Evolutionary conservation across 1,140 invertebrate genomes (phyloP).

Genomic region (Drosophila orena): DNA sequence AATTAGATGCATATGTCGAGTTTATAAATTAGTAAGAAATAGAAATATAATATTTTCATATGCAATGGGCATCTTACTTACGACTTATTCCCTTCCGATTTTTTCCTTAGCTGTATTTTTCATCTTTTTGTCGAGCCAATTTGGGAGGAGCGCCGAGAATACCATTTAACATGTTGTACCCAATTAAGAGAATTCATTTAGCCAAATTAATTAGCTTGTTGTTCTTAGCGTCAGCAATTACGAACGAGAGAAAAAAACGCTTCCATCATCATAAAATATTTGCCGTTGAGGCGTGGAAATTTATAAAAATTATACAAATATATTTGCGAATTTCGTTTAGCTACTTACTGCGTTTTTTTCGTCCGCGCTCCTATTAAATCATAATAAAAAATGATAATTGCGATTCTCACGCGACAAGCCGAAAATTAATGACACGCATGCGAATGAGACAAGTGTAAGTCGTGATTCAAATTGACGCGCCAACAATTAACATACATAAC

Average conservation of each 20-base stretch:
- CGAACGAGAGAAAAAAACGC: slow-evolving; percentile 76
- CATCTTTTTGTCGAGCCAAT: slow-evolving; percentile 1
- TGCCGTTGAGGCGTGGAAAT: slow-evolving; percentile 78
- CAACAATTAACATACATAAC: slow-evolving; percentile 81
- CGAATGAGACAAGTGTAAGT: slow-evolving; percentile 78
- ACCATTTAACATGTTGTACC: slow-evolving; percentile 78
- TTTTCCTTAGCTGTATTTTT: neutral
- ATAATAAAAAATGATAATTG: slow-evolving; percentile 83
- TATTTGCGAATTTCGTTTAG: slow-evolving; percentile 25
- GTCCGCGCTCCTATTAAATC: slow-evolving; percentile 64
- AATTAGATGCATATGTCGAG: slow-evolving; percentile 7
- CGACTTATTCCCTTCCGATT: neutral
- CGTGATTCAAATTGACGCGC: slow-evolving; percentile 79
- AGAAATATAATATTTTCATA: neutral
- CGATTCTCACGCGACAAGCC: slow-evolving; percentile 69
- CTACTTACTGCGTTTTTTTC: slow-evolving; percentile 24
- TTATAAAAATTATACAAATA: slow-evolving; percentile 75
- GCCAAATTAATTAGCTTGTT: slow-evolving; percentile 82
- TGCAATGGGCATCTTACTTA: neutral
- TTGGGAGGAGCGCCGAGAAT: slow-evolving; percentile 70
- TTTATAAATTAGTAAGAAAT: neutral
- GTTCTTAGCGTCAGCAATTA: slow-evolving; percentile 80
- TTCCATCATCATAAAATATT: slow-evolving; percentile 81
- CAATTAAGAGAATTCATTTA: slow-evolving; percentile 78
- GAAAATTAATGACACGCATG: slow-evolving; percentile 69